Conservation (phyloP, 2,888 invertebrate genomes). For the Lapara coniferarum region DNA sequence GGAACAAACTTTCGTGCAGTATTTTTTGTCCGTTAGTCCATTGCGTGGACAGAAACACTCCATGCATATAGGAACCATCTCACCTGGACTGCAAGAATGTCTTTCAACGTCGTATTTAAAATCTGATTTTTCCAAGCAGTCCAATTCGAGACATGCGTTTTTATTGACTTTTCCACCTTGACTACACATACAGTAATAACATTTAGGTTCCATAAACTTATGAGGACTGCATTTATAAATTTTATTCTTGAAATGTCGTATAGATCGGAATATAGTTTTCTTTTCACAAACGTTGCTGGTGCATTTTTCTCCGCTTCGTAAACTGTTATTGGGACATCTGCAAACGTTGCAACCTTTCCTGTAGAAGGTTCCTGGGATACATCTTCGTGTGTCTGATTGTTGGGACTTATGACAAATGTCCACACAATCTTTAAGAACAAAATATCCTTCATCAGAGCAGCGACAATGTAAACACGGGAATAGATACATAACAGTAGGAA, state of each 20-base stretch:
- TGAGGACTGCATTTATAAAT: constrained; percentile 52
- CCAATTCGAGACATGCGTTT: constrained; percentile 59
- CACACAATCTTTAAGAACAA: constrained; percentile 60
- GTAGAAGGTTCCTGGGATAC: constrained; percentile 62
- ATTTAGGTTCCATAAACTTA: constrained; percentile 60
- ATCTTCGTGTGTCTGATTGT: constrained; percentile 41
- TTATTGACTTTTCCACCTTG: constrained; percentile 56
- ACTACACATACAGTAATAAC: constrained; percentile 68
- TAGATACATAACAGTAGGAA: constrained; percentile 72
- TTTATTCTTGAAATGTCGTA: constrained; percentile 44
- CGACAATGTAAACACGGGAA: constrained; percentile 69
- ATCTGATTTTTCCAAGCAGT: constrained; percentile 54
- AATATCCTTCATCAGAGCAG: constrained; percentile 66
- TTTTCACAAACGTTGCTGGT: constrained; percentile 50
- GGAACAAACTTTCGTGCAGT: constrained; percentile 65
- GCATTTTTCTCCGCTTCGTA: constrained; percentile 54
- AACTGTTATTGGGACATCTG: constrained; percentile 59
- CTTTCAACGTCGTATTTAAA: constrained; percentile 46
- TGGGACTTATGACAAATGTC: constrained; percentile 56
- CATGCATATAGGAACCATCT: constrained; percentile 64
- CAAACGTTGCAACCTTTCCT: constrained; percentile 66
- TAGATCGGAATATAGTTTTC: constrained; percentile 36
- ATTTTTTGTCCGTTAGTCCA: constrained; percentile 52
- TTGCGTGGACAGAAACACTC: constrained; percentile 67
- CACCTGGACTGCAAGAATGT: constrained; percentile 58